Conservation (phyloP, 2,113 vertebrate genomes). For the Strigops habroptila region DNA sequence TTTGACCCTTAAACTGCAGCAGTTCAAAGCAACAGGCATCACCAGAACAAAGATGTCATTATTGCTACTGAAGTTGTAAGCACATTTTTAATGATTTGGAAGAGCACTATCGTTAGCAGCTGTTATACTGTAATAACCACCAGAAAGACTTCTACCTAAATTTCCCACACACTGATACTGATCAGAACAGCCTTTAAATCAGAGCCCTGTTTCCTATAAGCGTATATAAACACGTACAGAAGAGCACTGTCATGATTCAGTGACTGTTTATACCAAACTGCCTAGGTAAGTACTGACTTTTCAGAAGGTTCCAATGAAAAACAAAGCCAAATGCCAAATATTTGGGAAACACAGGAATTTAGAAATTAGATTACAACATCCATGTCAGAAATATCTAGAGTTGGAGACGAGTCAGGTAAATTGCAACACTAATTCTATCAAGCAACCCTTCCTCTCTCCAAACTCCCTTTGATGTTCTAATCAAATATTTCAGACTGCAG, state of each 20-base stretch:
- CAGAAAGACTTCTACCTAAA: not conserved
- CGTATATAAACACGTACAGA: not conserved
- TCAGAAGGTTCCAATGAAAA: not conserved
- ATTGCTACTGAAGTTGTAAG: not conserved
- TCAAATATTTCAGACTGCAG: not conserved
- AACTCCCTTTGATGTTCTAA: not conserved
- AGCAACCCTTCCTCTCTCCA: slow-evolving; percentile 11
- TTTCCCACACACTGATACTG: not conserved
- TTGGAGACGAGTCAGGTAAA: not conserved
- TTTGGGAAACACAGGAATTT: not conserved
- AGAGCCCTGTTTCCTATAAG: not conserved
- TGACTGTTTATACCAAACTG: not conserved
- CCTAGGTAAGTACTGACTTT: not conserved
- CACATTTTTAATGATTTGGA: not conserved
- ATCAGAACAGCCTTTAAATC: not conserved
- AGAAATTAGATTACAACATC: slow-evolving; percentile 39
- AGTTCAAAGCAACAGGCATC: not conserved
- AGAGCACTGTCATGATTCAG: not conserved
- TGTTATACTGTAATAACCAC: not conserved
- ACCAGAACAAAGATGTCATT: not conserved
- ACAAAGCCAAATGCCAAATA: slow-evolving; percentile 1
- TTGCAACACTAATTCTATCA: slow-evolving; percentile 2
- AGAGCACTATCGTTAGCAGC: not conserved
- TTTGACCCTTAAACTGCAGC: not conserved
- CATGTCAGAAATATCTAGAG: not conserved